These are phyloP conservation scores for Melangyna quadrimaculata DNA, from an alignment of 2,888 invertebrate species.

Conservation along the genomic window DNA sequence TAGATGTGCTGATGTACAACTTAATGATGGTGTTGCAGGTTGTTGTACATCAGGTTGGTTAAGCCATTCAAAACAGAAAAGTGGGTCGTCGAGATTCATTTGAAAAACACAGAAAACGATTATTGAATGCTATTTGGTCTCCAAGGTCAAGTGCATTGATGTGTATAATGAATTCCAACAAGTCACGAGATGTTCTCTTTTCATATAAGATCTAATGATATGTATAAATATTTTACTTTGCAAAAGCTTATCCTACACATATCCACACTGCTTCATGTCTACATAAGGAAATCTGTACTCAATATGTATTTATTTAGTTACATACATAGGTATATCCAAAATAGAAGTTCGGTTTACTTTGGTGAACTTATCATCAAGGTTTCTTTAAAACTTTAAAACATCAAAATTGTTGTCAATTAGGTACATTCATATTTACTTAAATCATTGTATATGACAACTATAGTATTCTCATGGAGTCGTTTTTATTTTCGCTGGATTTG, in stretches of 20 bases:
- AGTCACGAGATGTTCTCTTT: slow-evolving; percentile 56
- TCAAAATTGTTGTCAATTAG: neutral
- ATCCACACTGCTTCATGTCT: neutral
- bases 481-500: no score
- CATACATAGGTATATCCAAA: neutral
- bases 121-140: slow-evolving; percentile 59
- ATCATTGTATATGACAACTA: no score
- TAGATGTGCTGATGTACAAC: neutral
- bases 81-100: slow-evolving; percentile 63
- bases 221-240: neutral
- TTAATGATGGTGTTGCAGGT: slow-evolving; percentile 26
- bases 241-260: neutral
- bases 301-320: neutral
- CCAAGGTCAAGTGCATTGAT: slow-evolving; percentile 66
- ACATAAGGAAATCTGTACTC: neutral
- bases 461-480: no score
- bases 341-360: neutral
- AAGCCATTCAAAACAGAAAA: slow-evolving; percentile 58
- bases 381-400: neutral
- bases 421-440: no score
- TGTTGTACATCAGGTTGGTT: slow-evolving; percentile 39
- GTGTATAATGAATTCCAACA: slow-evolving; percentile 46
- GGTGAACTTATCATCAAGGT: neutral
- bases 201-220: slow-evolving; percentile 3
- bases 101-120: slow-evolving; percentile 47